A percentile compares a stretch with the other conserved stretches of the same genome.
Conservation (phyloP, 2,888 invertebrate genomes). For the Hartigia nigra region DNA sequence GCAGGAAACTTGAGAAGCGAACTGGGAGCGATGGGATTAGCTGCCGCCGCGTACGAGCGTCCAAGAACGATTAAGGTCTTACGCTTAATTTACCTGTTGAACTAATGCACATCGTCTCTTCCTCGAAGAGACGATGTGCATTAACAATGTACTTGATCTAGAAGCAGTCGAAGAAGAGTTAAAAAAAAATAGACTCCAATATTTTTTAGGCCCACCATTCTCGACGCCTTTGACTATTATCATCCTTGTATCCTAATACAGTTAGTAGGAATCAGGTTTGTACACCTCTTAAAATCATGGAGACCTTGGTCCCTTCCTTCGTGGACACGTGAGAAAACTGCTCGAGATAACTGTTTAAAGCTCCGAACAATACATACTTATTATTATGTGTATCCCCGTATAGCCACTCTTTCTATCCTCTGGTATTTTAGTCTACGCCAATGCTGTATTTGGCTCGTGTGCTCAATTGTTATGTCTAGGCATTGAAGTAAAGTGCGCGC, state of each 20-base stretch:
- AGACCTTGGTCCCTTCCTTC: background rate
- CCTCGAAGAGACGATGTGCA: background rate
- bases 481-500: background rate
- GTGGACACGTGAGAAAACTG: background rate
- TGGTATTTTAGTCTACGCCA: background rate
- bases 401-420: background rate
- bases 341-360: background rate
- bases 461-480: background rate
- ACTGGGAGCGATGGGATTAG: background rate
- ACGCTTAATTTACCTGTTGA: background rate
- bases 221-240: background rate
- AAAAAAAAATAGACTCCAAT: background rate
- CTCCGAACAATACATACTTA: background rate
- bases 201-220: background rate
- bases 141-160: background rate
- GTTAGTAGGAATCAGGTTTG: background rate
- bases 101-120: background rate
- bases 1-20: slow-evolving; percentile 15
- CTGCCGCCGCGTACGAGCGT: background rate
- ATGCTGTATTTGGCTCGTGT: background rate
- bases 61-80: slow-evolving; percentile 1
- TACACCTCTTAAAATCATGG: background rate
- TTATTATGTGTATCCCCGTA: background rate
- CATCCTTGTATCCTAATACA: background rate
- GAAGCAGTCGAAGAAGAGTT: background rate